phyloP scores from a whole-genome alignment of 2,888 invertebrate species.

The Prosopocoilus inquinatus region DNA sequence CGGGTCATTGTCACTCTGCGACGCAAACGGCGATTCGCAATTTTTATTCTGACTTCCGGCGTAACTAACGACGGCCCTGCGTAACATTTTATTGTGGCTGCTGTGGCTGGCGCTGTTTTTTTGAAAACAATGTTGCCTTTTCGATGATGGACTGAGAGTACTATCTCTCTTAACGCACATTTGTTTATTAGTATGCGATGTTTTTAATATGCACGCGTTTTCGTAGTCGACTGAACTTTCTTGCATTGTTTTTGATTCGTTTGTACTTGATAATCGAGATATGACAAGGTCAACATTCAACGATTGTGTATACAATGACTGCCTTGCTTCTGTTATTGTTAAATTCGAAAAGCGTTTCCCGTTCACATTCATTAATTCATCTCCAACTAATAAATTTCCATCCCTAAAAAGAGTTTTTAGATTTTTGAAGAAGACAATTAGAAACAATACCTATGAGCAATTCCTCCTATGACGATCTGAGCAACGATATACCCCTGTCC shows the following conservation, averaged over 20 bases:
- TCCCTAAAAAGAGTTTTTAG: conserved; percentile 57
- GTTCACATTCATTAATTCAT: conserved; percentile 85
- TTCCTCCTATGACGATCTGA: conserved; percentile 67
- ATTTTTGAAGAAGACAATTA: no score
- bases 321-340: conserved; percentile 66
- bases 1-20: conserved; percentile 40
- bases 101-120: conserved; percentile 60
- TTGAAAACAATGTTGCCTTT: conserved; percentile 59
- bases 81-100: conserved; percentile 61
- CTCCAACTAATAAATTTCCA: conserved; percentile 75
- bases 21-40: conserved; percentile 32
- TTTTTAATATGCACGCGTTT: conserved; percentile 57
- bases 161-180: conserved; percentile 21
- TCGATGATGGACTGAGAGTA: conserved; percentile 39
- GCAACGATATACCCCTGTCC: conserved; percentile 69
- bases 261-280: conserved; percentile 48
- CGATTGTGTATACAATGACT: conserved; percentile 61
- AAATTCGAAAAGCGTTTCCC: conserved; percentile 75
- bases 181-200: conserved; percentile 18
- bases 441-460: conserved; percentile 63
- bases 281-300: conserved; percentile 67
- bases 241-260: conserved; percentile 49
- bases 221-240: conserved; percentile 74
- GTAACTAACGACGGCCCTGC: conserved; percentile 59
- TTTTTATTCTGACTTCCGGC: conserved; percentile 51